Conservation (phyloP, 2,797 vertebrate species). For the Sylvia borin region DNA sequence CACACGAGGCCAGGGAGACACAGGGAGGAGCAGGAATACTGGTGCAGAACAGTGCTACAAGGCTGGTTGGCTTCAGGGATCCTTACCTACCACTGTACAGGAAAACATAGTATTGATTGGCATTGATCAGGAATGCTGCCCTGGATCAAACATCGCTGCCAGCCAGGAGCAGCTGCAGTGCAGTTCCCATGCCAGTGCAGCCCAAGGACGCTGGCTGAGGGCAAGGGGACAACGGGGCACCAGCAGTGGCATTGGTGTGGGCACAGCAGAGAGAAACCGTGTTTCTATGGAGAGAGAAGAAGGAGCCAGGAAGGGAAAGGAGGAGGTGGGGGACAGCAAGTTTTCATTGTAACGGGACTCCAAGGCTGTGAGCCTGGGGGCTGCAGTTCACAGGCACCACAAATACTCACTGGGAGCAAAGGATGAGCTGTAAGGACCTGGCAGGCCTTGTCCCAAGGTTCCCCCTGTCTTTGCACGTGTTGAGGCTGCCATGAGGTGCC, state of each 20-base stretch:
- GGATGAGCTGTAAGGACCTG: background rate
- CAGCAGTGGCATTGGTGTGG: background rate
- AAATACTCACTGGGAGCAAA: background rate
- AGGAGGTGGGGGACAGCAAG: background rate
- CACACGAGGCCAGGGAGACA: background rate
- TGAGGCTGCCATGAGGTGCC: background rate
- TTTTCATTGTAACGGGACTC: background rate
- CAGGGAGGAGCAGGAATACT: background rate
- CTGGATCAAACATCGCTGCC: background rate
- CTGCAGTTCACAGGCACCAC: background rate
- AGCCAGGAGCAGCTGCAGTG: background rate
- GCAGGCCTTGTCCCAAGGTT: fast-evolving
- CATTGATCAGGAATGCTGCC: background rate
- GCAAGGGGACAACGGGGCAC: fast-evolving
- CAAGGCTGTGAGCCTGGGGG: background rate
- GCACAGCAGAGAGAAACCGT: background rate
- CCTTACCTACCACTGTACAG: background rate
- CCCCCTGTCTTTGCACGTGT: fast-evolving
- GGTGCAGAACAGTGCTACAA: background rate
- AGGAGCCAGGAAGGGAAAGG: background rate
- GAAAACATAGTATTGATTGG: background rate
- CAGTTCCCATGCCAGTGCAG: background rate
- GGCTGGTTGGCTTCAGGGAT: background rate
- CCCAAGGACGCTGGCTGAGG: fast-evolving
- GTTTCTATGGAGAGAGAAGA: background rate